Percentiles rank a stretch among this genome's conserved stretches.
phyloP scores from a whole-genome alignment of 2,113 vertebrate species.

The Mola mola region DNA sequence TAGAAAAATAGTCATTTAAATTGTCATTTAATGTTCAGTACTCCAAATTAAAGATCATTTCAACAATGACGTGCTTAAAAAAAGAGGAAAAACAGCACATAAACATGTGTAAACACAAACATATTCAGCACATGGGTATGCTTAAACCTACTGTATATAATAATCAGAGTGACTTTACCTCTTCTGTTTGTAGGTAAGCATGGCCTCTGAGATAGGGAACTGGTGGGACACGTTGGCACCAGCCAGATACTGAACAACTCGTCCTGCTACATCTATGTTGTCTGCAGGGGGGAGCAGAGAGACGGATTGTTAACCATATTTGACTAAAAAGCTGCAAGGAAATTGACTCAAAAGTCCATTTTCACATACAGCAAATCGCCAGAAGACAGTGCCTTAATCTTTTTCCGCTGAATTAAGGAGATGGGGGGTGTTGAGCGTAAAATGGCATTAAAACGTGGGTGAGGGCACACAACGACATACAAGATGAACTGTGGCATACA shows the following conservation, averaged over 20 bases:
- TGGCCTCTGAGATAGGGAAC: constrained; percentile 87
- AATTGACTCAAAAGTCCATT: constrained; percentile 29
- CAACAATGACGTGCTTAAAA: constrained; percentile 26
- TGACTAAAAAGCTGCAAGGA: constrained; percentile 24
- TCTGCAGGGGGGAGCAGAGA: constrained; percentile 56
- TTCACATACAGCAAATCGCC: constrained; percentile 1
- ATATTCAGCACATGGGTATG: background rate
- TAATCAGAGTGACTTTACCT: constrained; percentile 48
- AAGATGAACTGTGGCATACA: too few species aligned
- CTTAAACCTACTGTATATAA: background rate
- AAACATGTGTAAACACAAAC: constrained; percentile 24
- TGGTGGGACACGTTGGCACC: constrained; percentile 85
- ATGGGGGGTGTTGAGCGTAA: constrained; percentile 5
- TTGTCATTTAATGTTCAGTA: too few species aligned
- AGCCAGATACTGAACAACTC: constrained; percentile 73
- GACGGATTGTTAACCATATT: constrained; percentile 20
- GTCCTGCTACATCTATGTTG: constrained; percentile 75
- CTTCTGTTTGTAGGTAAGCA: constrained; percentile 85
- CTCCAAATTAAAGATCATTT: constrained; percentile 1
- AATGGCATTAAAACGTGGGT: constrained; percentile 44
- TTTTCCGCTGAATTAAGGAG: constrained; percentile 28
- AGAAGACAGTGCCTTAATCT: constrained; percentile 38
- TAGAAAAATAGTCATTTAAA: too few species aligned
- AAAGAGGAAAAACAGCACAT: constrained; percentile 17
- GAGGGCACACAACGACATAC: constrained; percentile 32